phyloP scores from a whole-genome alignment of 2,888 invertebrate species.

The Furcula furcula region DNA sequence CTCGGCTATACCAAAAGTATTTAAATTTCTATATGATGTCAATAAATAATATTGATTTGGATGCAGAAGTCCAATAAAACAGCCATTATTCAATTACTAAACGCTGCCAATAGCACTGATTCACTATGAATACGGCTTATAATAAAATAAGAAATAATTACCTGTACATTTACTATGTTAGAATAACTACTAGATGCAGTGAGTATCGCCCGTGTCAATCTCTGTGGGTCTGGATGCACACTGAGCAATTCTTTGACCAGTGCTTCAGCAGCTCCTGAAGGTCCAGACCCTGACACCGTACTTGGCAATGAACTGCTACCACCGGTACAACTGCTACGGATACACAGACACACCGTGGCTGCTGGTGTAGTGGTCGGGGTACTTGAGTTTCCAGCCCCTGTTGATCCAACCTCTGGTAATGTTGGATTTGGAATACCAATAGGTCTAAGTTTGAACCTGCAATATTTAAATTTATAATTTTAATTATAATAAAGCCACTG shows the following conservation, averaged over 20 bases:
- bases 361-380: constrained; percentile 45
- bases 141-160: constrained; percentile 27
- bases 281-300: constrained; percentile 55
- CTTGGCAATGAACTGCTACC: constrained; percentile 59
- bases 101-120: too few relatives aligned
- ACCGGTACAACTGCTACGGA: constrained; percentile 64
- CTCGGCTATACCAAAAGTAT: too few relatives aligned
- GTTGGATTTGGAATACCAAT: constrained; percentile 72
- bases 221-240: constrained; percentile 76
- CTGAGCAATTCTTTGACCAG: constrained; percentile 69
- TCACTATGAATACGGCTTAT: too few relatives aligned
- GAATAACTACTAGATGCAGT: constrained; percentile 78
- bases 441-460: constrained; percentile 78
- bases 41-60: too few relatives aligned
- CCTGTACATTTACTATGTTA: constrained; percentile 68
- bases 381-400: constrained; percentile 58
- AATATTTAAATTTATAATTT: constrained; percentile 14
- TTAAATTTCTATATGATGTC: too few relatives aligned
- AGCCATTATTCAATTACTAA: too few relatives aligned
- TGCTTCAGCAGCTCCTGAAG: constrained; percentile 62
- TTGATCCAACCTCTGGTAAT: constrained; percentile 73
- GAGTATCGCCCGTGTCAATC: constrained; percentile 74
- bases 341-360: constrained; percentile 51
- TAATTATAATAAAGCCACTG: too few relatives aligned
- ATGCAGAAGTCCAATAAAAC: too few relatives aligned